Evolutionary conservation across 2,113 vertebrate species (phyloP).

Genomic region (Syngnathoides biaculeatus): DNA sequence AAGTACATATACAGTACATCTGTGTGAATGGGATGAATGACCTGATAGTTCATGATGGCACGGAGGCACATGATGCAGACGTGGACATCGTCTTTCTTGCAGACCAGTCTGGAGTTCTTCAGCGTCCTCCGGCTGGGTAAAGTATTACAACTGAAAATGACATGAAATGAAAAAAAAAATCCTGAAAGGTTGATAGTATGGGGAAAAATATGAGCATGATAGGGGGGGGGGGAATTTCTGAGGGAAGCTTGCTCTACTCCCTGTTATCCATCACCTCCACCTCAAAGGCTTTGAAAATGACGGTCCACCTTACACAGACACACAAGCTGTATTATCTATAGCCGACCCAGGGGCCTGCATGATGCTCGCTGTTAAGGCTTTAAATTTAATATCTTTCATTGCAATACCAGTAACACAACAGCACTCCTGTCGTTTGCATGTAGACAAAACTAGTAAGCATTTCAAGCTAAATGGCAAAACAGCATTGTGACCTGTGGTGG

Average conservation of each 20-base stretch:
- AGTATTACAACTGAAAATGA: slow-evolving; percentile 80
- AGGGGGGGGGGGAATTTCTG: slow-evolving; percentile 11
- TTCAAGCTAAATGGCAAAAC: slow-evolving; percentile 24
- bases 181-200: neutral
- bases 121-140: slow-evolving; percentile 87
- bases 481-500: slow-evolving; percentile 19
- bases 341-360: slow-evolving; percentile 19
- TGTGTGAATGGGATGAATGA: slow-evolving; percentile 41
- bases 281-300: slow-evolving; percentile 47
- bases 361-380: slow-evolving; percentile 46
- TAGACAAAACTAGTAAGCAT: slow-evolving; percentile 43
- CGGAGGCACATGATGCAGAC: slow-evolving; percentile 96
- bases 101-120: slow-evolving; percentile 92
- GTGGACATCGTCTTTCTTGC: slow-evolving; percentile 95
- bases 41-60: slow-evolving; percentile 99
- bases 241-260: neutral
- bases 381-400: slow-evolving; percentile 47
- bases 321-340: slow-evolving; percentile 48
- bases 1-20: neutral
- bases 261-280: slow-evolving; percentile 21
- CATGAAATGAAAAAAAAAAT: neutral
- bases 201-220: too few species aligned
- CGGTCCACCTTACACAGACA: slow-evolving; percentile 43
- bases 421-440: slow-evolving; percentile 54
- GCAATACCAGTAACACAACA: slow-evolving; percentile 52